phyloP scores from a whole-genome alignment of 2,888 invertebrate species.

The Himalopsyche anomala region DNA sequence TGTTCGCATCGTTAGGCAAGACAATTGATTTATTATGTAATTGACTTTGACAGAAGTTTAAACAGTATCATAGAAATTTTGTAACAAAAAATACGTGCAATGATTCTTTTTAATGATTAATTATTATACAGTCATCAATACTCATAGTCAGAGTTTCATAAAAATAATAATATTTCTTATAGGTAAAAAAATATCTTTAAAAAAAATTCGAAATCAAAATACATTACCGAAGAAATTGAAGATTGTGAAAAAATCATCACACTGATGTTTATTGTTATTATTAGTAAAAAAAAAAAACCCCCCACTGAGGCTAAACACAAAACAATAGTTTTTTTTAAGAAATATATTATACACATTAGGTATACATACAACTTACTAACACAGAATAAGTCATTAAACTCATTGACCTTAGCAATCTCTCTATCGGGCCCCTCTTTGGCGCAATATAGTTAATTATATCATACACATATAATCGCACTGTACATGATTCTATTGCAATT shows the following conservation, averaged over 20 bases:
- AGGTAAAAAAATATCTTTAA: constrained; percentile 3
- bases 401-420: constrained; percentile 6
- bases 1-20: not conserved
- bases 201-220: not conserved
- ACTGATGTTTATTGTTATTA: not conserved
- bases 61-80: not conserved
- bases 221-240: not conserved
- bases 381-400: not conserved
- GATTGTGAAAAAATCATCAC: not conserved
- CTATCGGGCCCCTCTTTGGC: not conserved
- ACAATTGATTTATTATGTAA: not conserved
- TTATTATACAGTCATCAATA: constrained; percentile 1
- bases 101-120: constrained; percentile 1
- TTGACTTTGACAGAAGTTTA: not conserved
- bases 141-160: constrained; percentile 23
- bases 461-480: constrained; percentile 5
- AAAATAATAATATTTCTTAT: constrained; percentile 2
- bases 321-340: not conserved
- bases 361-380: not conserved
- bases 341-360: not conserved
- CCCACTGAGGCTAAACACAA: not conserved
- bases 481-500: constrained; percentile 33
- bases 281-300: not conserved
- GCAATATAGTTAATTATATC: constrained; percentile 18
- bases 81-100: not conserved